These are phyloP conservation scores for Bibio marci DNA, from an alignment of 2,888 invertebrate species.

Conservation along the genomic window DNA sequence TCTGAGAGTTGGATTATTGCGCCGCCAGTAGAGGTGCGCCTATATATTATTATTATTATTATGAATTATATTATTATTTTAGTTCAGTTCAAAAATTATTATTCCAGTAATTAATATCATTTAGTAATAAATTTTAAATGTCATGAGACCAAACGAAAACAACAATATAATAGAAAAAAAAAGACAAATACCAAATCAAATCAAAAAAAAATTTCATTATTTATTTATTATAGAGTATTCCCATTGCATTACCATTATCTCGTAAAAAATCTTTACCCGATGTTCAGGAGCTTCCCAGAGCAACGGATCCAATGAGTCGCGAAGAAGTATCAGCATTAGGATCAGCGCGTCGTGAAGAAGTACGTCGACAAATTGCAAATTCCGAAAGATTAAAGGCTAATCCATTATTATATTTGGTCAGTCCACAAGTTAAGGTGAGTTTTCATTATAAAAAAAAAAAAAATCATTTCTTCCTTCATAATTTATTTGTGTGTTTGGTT, in stretches of 20 bases:
- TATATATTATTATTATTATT: too few relatives aligned
- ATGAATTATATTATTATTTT: too few relatives aligned
- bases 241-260: conserved; percentile 62
- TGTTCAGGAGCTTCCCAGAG: conserved; percentile 66
- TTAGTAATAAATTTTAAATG: too few relatives aligned
- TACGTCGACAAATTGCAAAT: conserved; percentile 79
- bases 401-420: conserved; percentile 87
- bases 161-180: too few relatives aligned
- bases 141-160: too few relatives aligned
- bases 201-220: too few relatives aligned
- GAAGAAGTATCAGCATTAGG: conserved; percentile 92
- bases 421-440: conserved; percentile 91
- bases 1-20: conserved; percentile 83
- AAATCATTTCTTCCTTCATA: neutral
- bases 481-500: too few relatives aligned
- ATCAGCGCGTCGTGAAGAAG: conserved; percentile 85
- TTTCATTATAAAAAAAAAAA: conserved; percentile 1
- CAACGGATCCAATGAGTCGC: conserved; percentile 72
- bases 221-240: conserved; percentile 66
- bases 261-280: conserved; percentile 96
- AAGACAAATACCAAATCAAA: too few relatives aligned
- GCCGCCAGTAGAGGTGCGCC: conserved; percentile 62
- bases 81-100: too few relatives aligned
- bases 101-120: too few relatives aligned
- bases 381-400: conserved; percentile 84